These are phyloP conservation scores for Halocynthia roretzi DNA, from an alignment of 23 tunicate species.

Conservation along the genomic window DNA sequence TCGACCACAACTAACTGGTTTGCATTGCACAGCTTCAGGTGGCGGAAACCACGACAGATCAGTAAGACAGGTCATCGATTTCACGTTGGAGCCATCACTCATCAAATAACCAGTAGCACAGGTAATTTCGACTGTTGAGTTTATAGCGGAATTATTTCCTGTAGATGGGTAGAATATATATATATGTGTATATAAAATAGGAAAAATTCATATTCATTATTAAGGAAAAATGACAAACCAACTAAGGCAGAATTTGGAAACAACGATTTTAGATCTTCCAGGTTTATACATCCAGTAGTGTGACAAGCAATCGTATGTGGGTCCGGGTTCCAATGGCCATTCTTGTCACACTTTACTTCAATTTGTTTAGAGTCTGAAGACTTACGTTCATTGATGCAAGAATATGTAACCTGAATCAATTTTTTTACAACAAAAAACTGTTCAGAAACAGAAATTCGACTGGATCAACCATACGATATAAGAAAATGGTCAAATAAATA, in stretches of 20 bases:
- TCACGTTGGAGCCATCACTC: conserved; percentile 23
- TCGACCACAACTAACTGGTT: conserved; percentile 36
- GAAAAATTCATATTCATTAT: no score
- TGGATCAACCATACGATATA: neutral
- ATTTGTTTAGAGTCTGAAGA: conserved; percentile 14
- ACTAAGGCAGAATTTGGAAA: conserved; percentile 20
- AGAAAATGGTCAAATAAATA: neutral
- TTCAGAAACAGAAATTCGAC: neutral
- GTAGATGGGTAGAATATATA: neutral
- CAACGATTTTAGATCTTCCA: neutral
- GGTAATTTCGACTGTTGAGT: conserved; percentile 27
- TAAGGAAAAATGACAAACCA: no score
- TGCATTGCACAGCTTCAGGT: conserved; percentile 16
- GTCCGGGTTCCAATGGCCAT: conserved; percentile 58
- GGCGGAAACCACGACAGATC: conserved; percentile 56
- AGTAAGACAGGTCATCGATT: conserved; percentile 12
- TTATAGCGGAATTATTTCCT: conserved; percentile 31
- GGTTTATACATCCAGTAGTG: conserved; percentile 24
- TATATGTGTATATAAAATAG: neutral
- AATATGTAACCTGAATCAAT: conserved; percentile 26
- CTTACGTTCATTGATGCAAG: conserved; percentile 21
- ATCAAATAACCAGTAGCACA: conserved; percentile 48
- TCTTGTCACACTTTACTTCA: conserved; percentile 18
- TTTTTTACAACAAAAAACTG: neutral
- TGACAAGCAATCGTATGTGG: conserved; percentile 37